Percentiles rank a stretch among this genome's conserved stretches.
Evolutionary conservation across 37 sponge, comb jelly and placozoan genomes (phyloP).

Genomic region (Diacarnus erythraeanus): DNA sequence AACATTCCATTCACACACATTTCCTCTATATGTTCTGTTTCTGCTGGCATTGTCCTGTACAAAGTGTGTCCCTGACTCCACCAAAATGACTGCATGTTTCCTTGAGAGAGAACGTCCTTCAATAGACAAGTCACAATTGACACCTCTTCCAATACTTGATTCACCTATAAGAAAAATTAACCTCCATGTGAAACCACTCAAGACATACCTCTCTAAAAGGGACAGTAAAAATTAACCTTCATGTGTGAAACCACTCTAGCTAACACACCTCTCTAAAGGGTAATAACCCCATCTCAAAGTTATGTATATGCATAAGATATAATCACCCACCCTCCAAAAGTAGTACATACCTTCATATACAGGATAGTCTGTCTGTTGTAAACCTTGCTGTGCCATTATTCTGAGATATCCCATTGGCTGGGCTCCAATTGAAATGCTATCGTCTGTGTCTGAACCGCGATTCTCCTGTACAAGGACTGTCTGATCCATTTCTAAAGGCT

Average conservation of each 20-base stretch:
- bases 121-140: slow-evolving; percentile 23
- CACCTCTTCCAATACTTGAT: slow-evolving; percentile 17
- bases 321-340: too few relatives aligned
- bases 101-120: slow-evolving; percentile 24
- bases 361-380: slow-evolving; percentile 21
- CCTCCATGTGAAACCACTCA: neutral
- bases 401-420: slow-evolving; percentile 23
- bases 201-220: too few relatives aligned
- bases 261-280: neutral
- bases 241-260: too few relatives aligned
- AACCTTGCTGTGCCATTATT: slow-evolving; percentile 6
- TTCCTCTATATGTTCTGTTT: slow-evolving; percentile 60
- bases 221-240: too few relatives aligned
- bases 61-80: slow-evolving; percentile 67
- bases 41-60: slow-evolving; percentile 61
- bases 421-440: neutral
- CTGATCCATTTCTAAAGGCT: too few relatives aligned
- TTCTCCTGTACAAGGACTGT: neutral
- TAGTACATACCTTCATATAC: slow-evolving; percentile 20
- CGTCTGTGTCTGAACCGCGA: neutral
- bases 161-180: slow-evolving; percentile 18
- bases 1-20: neutral
- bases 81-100: slow-evolving; percentile 49
- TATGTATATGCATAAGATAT: too few relatives aligned
- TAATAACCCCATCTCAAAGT: neutral